Evolutionary conservation across 1,140 invertebrate genomes (phyloP), one percentile per base, ranked within the genome.

Genomic region (Acromyrmex echinatior): DNA sequence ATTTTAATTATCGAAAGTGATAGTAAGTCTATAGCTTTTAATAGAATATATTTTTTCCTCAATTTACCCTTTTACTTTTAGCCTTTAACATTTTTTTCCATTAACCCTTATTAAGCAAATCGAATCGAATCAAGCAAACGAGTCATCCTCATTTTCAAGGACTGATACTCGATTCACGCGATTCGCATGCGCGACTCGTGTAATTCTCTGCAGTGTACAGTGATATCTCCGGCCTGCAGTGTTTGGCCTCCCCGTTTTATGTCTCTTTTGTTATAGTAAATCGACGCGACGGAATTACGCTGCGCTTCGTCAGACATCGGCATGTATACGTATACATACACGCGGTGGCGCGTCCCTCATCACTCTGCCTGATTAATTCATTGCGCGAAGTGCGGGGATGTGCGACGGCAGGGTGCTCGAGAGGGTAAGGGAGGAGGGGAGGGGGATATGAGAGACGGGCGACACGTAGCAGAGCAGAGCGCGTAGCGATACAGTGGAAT

Each of bases 341-440:
- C 76, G 74, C 31, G 56, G 71, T 58, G 65, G 58, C 73, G 73
- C 89, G 80, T 90, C 91, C 90, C 91, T 91, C 91, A 86, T 91
- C 91, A 91, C 88, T 91, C 90, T 88, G 88, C 58, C 81, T 91
- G 91, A 91, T 91, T 91, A 91, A 91, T 91, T 91, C 88, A 91
- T 91, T 91, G 85, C 90, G 62, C 85, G 76, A 77, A 79, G 84
- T 68, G 56, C 62, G 62, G 87, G 84, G 56, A 77, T 60, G 31
- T 45, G 74, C 73, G 35, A 31, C 45, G n/a, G n/a, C 21, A 68
- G 49, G 78, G 53, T 74, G 58, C 86, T 39, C 21, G 74, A 21
- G 76, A 6, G 58, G 10, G 63, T 49, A 12, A 45, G 9, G 39
- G 39, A 12, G n/a, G 49, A 58, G 7, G 25, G 25, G 31, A 31